Evolutionary conservation across 2,888 invertebrate species (phyloP).

Genomic region (Oxytorus armatus): DNA sequence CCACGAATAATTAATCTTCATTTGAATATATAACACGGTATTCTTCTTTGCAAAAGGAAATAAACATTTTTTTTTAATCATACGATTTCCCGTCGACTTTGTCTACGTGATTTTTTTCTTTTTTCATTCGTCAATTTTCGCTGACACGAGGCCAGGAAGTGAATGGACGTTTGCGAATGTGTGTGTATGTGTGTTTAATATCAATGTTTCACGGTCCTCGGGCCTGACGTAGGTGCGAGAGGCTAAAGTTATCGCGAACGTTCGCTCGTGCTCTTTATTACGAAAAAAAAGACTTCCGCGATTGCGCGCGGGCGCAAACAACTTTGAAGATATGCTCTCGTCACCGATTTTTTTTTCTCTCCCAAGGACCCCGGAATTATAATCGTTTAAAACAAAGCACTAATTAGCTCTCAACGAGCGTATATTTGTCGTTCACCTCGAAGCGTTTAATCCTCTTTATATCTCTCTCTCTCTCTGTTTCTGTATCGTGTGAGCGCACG

Average conservation of each 20-base stretch:
- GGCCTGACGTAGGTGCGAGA: constrained; percentile 70
- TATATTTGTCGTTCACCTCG: constrained; percentile 60
- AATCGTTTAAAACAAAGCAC: constrained; percentile 56
- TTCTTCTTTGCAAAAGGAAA: too few relatives aligned
- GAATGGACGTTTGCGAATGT: constrained; percentile 71
- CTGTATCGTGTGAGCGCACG: background rate
- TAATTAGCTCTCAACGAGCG: constrained; percentile 4
- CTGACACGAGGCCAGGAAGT: constrained; percentile 78
- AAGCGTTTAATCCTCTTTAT: constrained; percentile 4
- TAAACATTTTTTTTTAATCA: too few relatives aligned
- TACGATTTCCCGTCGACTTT: constrained; percentile 18
- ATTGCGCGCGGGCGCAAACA: background rate
- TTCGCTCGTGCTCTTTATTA: constrained; percentile 34
- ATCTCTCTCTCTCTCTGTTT: constrained; percentile 7
- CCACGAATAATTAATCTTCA: too few relatives aligned
- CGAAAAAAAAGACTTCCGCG: constrained; percentile 27
- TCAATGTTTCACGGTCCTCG: constrained; percentile 43
- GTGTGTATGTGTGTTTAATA: constrained; percentile 30
- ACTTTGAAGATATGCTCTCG: constrained; percentile 16
- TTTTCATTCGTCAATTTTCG: constrained; percentile 55
- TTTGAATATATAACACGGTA: too few relatives aligned
- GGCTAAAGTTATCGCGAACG: constrained; percentile 77
- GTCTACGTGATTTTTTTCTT: constrained; percentile 63
- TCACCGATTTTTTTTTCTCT: too few relatives aligned
- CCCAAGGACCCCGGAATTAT: constrained; percentile 40